Base-by-base conservation (phyloP, 2,888 invertebrate species). In the Dromius quadrimaculatus region DNA sequence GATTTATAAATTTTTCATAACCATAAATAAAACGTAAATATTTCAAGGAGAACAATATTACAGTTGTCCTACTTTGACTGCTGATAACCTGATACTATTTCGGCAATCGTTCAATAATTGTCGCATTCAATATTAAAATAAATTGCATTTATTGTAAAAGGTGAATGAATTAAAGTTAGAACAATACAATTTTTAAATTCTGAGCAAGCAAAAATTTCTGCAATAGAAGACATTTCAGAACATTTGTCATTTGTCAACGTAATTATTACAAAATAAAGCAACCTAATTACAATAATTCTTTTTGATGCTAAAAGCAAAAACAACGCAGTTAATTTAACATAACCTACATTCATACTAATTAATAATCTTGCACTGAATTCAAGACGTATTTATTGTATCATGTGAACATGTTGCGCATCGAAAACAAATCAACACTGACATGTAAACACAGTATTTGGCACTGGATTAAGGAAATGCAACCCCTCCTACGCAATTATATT, bases 351-450 rank as follows among this genome's bases (percentile, higher is more conserved):
- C 20, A 19, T 34, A n/a, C 19, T 59, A 59, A 59, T 59, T 34
- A 59, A 59, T 59, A 59, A 59, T 34, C 59, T 59, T 17, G 59
- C 36, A 20, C 59, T 59, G 19, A 36, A 19, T 59, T 59, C 59
- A 59, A 19, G 36, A 20, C 34, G 11, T 34, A 59, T 59, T 59
- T 59, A 57, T 57, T n/a, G 32, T 32, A 15, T 36, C 19, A 34
- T 34, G 34, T 34, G 34, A n/a, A 19, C 36, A 19, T 15, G 19
- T 36, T 59, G 36, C 36, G 34, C 50, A 13, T 50, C 28, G 15
- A 17, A 32, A 57, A 32, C 57, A 57, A 57, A 47, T 47, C 47
- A 47, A 47, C 47, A 11, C 11, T 47, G 47, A 47, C 47, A 20
- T 47, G 47, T 47, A 47, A 47, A 47, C 47, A 47, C 20, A 15